Base-by-base conservation (phyloP, 2,888 invertebrate genomes). In the Meteorus cinctellus region DNA sequence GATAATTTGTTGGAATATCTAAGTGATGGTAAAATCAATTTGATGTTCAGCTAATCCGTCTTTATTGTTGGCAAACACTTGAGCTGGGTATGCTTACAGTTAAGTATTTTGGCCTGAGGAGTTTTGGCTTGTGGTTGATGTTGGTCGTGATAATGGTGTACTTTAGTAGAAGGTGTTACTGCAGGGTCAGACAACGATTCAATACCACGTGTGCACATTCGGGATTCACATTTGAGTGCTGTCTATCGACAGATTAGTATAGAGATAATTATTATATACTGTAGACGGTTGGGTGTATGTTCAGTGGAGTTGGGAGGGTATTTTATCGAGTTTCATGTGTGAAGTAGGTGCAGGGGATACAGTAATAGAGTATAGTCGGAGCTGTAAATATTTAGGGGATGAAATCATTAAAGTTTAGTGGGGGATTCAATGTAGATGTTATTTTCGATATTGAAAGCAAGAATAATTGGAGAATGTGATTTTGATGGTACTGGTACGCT, bases 111-210 rank as follows among this genome's bases (percentile, higher is more conserved):
- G 34, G 41, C 29, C 31, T 29, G 16, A 31, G 31, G 62, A 31
- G 62, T 29, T 14, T 29, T 29, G 31, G 62, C 27, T 29, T 3
- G 14, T 14, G 24, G 65, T 19, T 36, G 41, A 5, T 31, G 65
- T 31, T 19, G 16, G 34, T n/a, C 10, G n/a, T 70, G 69, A 59
- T 70, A 70, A 70, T 70, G 59, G 59, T 24, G 69, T 70, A 51
- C 69, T 70, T 70, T 19, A 70, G 55, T 70, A 34, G 69, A 70
- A 55, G 16, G 69, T 70, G 69, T 59, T 59, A 70, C 34, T 68
- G 51, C 67, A 48, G 51, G 31, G 67, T 68, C 59, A 59, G 69
- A 70, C 69, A 69, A 29, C 36, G 69, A 70, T 70, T 70, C 10
- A 29, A 51, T 69, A 34, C 55, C 59, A 34, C 63, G 29, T 63